phyloP scores from a whole-genome alignment of 1,140 invertebrate genomes.

The Nasonia giraulti region DNA sequence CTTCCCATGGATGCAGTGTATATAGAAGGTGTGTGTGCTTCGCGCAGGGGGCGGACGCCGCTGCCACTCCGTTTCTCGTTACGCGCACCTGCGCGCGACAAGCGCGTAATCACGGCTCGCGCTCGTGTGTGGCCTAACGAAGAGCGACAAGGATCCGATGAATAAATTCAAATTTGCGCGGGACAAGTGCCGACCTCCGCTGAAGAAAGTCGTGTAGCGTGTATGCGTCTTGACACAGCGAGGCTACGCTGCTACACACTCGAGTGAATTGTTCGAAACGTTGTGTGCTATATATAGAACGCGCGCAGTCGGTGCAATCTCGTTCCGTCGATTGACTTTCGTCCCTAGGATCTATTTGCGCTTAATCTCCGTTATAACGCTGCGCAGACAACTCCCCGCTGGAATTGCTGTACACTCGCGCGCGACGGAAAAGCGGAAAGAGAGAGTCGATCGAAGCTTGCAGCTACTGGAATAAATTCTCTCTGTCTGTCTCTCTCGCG shows the following conservation, averaged over 20 bases:
- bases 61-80: neutral
- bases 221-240: too few species aligned
- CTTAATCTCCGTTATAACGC: neutral
- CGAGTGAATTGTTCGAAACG: neutral
- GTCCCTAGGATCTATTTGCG: neutral
- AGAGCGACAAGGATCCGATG: neutral
- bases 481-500: neutral
- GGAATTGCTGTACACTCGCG: too few species aligned
- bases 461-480: neutral
- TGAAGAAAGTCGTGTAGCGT: too few species aligned
- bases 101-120: neutral
- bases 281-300: neutral
- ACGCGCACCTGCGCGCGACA: neutral
- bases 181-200: too few species aligned
- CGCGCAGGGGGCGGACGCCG: neutral
- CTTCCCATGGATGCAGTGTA: neutral
- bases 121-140: neutral
- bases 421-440: too few species aligned
- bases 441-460: neutral
- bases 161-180: neutral
- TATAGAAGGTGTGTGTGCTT: neutral
- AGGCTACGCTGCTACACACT: neutral
- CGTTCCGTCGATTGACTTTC: neutral
- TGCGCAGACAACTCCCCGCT: too few species aligned
- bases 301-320: neutral